These are phyloP conservation scores for Hetaerina americana DNA, from an alignment of 1,140 invertebrate genomes.

Conservation along the genomic window DNA sequence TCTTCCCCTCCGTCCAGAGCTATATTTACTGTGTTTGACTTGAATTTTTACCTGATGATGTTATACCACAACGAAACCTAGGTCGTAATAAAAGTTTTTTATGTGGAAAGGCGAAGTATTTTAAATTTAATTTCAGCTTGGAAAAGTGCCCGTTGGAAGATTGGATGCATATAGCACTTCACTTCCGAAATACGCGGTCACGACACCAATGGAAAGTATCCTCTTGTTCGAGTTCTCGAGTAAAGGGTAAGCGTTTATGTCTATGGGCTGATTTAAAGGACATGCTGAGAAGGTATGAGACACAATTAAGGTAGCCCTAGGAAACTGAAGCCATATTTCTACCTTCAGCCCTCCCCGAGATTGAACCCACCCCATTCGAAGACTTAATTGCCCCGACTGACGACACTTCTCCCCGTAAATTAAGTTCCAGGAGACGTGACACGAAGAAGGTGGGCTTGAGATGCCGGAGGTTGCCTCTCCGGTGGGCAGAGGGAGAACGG, in stretches of 20 bases:
- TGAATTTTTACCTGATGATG: no score
- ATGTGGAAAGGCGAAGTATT: no score
- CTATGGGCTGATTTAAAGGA: neutral
- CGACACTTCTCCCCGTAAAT: neutral
- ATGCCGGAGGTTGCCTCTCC: no score
- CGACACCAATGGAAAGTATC: neutral
- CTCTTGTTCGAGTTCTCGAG: neutral
- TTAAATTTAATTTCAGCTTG: no score
- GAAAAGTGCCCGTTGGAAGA: no score
- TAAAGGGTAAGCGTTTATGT: neutral
- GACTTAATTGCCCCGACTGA: neutral
- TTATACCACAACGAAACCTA: no score
- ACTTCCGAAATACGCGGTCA: neutral
- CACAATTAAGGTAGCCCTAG: neutral
- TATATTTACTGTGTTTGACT: no score
- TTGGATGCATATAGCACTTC: no score
- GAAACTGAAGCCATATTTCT: neutral
- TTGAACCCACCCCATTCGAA: neutral
- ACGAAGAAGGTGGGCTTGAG: no score
- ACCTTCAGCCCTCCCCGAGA: neutral
- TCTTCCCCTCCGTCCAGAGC: no score
- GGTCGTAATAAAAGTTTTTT: no score
- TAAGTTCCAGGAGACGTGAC: neutral
- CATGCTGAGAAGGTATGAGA: neutral
- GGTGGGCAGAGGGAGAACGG: no score